Evolutionary conservation across 2,797 vertebrate species (phyloP).

Genomic region (Telmatherina bonti): DNA sequence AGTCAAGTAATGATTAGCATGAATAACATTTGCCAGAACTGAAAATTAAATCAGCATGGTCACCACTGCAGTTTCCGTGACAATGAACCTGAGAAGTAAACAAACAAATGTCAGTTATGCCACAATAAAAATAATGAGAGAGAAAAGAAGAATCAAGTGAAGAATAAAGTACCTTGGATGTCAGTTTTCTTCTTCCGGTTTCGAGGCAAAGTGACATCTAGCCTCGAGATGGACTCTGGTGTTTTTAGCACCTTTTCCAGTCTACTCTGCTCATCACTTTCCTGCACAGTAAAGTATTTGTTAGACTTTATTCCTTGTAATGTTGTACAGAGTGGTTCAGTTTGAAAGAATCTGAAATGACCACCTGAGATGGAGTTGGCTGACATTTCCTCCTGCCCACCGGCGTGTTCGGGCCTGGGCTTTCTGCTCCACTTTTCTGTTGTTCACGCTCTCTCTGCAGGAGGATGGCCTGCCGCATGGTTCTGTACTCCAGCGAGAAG

Average conservation of each 20-base stretch:
- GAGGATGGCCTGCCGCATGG: slow-evolving; percentile 65
- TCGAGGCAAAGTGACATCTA: slow-evolving; percentile 72
- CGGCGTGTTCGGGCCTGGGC: slow-evolving; percentile 29
- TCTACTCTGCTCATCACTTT: slow-evolving; percentile 69
- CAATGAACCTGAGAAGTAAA: slow-evolving; percentile 62
- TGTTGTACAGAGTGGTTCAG: neutral
- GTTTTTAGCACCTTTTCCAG: slow-evolving; percentile 81
- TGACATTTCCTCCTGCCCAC: slow-evolving; percentile 48
- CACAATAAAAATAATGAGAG: neutral
- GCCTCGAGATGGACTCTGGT: slow-evolving; percentile 55
- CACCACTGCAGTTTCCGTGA: slow-evolving; percentile 69
- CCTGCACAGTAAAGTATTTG: slow-evolving; percentile 43
- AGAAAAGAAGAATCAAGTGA: neutral
- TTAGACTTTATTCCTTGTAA: neutral
- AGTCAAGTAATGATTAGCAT: slow-evolving; percentile 14
- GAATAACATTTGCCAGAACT: slow-evolving; percentile 30
- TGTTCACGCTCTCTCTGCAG: slow-evolving; percentile 74
- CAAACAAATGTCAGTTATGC: neutral
- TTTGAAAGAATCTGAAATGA: neutral
- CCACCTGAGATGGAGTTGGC: slow-evolving; percentile 57
- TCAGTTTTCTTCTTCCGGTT: slow-evolving; percentile 70
- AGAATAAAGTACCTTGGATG: slow-evolving; percentile 48
- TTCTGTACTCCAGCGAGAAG: slow-evolving; percentile 84
- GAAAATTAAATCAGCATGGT: slow-evolving; percentile 26
- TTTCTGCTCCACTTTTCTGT: slow-evolving; percentile 40